Percentiles rank a stretch among this genome's conserved stretches.
Conservation (phyloP, 2,113 vertebrate genomes). For the Etheostoma cragini region DNA sequence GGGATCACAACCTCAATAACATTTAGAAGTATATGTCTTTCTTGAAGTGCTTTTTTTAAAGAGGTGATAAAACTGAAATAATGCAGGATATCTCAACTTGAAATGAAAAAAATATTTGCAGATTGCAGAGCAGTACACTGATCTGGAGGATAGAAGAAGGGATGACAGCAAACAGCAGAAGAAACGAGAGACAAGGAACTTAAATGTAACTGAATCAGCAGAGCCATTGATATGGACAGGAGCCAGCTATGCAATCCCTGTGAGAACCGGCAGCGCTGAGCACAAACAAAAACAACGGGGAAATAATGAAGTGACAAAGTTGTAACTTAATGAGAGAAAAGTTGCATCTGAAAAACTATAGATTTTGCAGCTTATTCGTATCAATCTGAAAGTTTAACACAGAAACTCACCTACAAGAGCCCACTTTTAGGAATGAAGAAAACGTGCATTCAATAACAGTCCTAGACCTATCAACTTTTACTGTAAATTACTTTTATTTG, state of each 20-base stretch:
- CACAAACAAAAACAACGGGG: slow-evolving; percentile 52
- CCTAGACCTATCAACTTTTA: background rate
- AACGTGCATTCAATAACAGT: background rate
- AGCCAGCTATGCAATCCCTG: slow-evolving; percentile 57
- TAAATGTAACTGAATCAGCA: slow-evolving; percentile 62
- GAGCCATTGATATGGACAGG: slow-evolving; percentile 50
- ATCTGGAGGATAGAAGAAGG: slow-evolving; percentile 29
- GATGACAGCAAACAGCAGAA: slow-evolving; percentile 43
- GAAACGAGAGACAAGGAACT: slow-evolving; percentile 54
- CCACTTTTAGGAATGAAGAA: background rate
- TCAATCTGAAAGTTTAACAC: background rate
- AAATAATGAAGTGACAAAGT: slow-evolving; percentile 55
- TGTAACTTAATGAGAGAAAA: slow-evolving; percentile 49
- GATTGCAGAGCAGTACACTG: slow-evolving; percentile 25
- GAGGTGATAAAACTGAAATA: slow-evolving; percentile 8
- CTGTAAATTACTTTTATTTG: background rate
- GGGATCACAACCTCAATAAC: slow-evolving; percentile 22
- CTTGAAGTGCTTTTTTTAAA: slow-evolving; percentile 5
- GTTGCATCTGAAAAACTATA: slow-evolving; percentile 29
- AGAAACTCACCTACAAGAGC: background rate
- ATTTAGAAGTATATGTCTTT: slow-evolving; percentile 13
- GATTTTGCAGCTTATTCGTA: background rate
- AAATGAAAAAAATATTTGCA: slow-evolving; percentile 14
- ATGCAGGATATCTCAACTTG: slow-evolving; percentile 2
- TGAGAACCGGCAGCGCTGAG: slow-evolving; percentile 40